Percentiles rank a stretch among this genome's conserved stretches.
phyloP scores from a whole-genome alignment of 2,888 invertebrate genomes.

The Chymomyza amoena region DNA sequence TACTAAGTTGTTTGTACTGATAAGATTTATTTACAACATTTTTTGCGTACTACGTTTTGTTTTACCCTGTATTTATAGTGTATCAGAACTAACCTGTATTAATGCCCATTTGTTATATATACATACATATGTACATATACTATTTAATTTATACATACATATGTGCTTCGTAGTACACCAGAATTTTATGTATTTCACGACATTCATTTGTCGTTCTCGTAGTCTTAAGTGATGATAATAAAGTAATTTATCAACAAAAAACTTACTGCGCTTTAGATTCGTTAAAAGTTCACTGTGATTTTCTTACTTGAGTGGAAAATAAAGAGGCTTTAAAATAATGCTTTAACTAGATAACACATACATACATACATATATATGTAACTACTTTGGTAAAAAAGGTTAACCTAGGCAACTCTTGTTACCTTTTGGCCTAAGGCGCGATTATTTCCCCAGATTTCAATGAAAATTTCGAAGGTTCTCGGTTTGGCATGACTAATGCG shows the following conservation, averaged over 20 bases:
- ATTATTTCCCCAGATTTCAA: not conserved
- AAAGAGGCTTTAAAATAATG: too few species aligned
- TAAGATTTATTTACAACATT: slow-evolving; percentile 16
- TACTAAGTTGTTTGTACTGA: slow-evolving; percentile 29
- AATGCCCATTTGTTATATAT: slow-evolving; percentile 5
- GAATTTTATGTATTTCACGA: not conserved
- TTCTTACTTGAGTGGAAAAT: not conserved
- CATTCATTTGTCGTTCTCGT: not conserved
- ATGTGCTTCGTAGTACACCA: not conserved
- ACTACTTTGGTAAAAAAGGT: slow-evolving; percentile 21
- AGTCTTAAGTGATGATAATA: not conserved
- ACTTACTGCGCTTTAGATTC: slow-evolving; percentile 20
- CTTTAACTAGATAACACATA: too few species aligned
- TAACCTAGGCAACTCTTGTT: slow-evolving; percentile 25
- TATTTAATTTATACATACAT: not conserved
- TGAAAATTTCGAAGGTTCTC: not conserved
- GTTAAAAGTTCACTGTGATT: not conserved
- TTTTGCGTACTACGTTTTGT: not conserved
- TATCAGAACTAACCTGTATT: not conserved
- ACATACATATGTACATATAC: not conserved
- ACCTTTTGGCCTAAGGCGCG: slow-evolving; percentile 29
- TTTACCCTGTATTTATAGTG: not conserved
- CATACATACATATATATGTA: too few species aligned
- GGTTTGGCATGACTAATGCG: not conserved
- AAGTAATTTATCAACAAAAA: not conserved